phyloP scores from a whole-genome alignment of 1,140 invertebrate species.

The Leptinotarsa defecta region DNA sequence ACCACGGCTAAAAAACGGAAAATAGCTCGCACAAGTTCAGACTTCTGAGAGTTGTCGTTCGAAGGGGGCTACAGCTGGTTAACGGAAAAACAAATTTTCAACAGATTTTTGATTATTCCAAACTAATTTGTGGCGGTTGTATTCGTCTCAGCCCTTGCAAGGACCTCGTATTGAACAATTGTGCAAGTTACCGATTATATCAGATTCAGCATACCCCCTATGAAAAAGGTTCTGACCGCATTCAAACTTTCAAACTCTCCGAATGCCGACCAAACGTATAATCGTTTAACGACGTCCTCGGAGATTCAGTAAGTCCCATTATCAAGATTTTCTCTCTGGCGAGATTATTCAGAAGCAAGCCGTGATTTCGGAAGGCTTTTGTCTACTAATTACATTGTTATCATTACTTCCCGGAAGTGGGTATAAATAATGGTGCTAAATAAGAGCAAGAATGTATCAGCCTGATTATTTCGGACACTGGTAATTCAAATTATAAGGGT shows the following conservation, averaged over 20 bases:
- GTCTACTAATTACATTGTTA: slow-evolving; percentile 8
- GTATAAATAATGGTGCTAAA: neutral
- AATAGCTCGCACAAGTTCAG: too few species aligned
- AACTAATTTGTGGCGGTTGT: too few species aligned
- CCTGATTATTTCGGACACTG: neutral
- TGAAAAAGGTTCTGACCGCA: neutral
- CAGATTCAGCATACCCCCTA: too few species aligned
- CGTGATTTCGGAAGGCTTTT: neutral
- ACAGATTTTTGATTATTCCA: too few species aligned
- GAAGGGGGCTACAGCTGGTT: too few species aligned
- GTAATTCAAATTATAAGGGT: neutral
- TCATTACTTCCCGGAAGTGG: neutral
- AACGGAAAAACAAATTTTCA: too few species aligned
- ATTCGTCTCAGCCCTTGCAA: too few species aligned
- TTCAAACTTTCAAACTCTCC: neutral
- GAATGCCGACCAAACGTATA: neutral
- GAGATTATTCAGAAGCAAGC: slow-evolving; percentile 1
- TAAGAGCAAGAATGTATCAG: neutral
- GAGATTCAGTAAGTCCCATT: neutral
- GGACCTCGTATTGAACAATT: too few species aligned
- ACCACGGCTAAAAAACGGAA: too few species aligned
- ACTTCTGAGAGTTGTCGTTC: too few species aligned
- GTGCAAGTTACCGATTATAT: too few species aligned
- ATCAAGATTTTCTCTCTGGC: neutral
- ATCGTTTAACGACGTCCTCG: neutral